Percentiles rank a stretch among this genome's conserved stretches.
Evolutionary conservation across 2,797 vertebrate species (phyloP).

Genomic region (Zonotrichia albicollis): DNA sequence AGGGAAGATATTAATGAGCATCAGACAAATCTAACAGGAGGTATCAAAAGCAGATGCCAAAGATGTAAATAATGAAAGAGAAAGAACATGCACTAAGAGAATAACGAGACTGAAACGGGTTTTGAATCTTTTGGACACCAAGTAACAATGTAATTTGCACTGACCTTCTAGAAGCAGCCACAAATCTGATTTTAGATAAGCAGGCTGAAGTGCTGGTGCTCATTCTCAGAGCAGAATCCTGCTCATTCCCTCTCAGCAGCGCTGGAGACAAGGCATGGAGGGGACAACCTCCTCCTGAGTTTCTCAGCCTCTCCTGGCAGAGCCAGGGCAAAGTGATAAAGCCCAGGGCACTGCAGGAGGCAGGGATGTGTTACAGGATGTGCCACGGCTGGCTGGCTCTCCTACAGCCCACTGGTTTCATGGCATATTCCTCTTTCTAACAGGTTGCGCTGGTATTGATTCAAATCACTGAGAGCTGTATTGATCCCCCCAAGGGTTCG

Average conservation of each 20-base stretch:
- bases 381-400: not conserved
- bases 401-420: not conserved
- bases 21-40: constrained; percentile 24
- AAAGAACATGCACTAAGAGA: not conserved
- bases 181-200: constrained; percentile 6
- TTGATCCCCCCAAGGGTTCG: not conserved
- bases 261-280: not conserved
- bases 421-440: not conserved
- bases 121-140: not conserved
- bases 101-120: not conserved
- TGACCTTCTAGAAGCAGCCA: not conserved
- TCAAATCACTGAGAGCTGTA: not conserved
- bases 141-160: not conserved
- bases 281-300: not conserved
- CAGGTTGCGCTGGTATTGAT: not conserved
- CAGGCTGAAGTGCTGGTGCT: not conserved
- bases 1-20: constrained; percentile 2
- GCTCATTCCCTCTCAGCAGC: rapidly evolving
- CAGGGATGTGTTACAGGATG: not conserved
- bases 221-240: not conserved
- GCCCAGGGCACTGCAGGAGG: not conserved
- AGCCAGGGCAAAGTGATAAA: not conserved
- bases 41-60: constrained; percentile 6
- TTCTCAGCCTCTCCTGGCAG: not conserved
- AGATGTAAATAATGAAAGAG: constrained; percentile 12